Percentiles rank a stretch among this genome's conserved stretches.
These are phyloP conservation scores for Ips typographus DNA, from an alignment of 1,140 invertebrate species.

Conservation along the genomic window DNA sequence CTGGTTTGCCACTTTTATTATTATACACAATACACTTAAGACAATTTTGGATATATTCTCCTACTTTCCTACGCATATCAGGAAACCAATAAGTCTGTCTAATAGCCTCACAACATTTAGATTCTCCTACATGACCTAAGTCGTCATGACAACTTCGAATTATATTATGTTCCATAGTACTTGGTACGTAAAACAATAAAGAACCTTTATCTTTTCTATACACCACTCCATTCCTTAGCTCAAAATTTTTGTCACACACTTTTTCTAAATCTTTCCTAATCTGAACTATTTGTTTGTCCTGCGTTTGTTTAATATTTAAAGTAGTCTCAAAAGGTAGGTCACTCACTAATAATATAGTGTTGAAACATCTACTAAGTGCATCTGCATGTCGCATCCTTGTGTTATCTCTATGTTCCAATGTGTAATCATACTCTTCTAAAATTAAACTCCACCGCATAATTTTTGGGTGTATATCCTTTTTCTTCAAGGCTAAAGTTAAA, in stretches of 20 bases:
- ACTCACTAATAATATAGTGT: neutral
- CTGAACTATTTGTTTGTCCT: neutral
- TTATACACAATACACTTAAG: neutral
- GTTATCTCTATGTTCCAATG: neutral
- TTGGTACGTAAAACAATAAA: slow-evolving; percentile 15
- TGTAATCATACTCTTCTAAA: slow-evolving; percentile 16
- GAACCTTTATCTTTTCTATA: slow-evolving; percentile 18
- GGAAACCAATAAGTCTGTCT: no score
- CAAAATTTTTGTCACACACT: slow-evolving; percentile 7
- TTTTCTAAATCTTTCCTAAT: slow-evolving; percentile 1
- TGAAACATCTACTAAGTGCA: slow-evolving; percentile 10
- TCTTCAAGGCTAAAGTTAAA: neutral
- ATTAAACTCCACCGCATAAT: slow-evolving; percentile 9
- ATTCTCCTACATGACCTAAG: no score
- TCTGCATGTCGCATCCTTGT: slow-evolving; percentile 3
- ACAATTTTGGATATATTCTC: no score
- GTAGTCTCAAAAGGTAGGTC: neutral
- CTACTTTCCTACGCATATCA: no score
- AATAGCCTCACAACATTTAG: no score
- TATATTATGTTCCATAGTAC: slow-evolving; percentile 14
- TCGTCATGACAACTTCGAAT: slow-evolving; percentile 5
- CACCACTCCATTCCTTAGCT: slow-evolving; percentile 13
- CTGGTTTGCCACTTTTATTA: slow-evolving; percentile 17
- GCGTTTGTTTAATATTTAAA: neutral
- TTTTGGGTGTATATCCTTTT: no score